Base-by-base conservation (phyloP, 2,113 vertebrate species). In the Eptesicus fuscus region DNA sequence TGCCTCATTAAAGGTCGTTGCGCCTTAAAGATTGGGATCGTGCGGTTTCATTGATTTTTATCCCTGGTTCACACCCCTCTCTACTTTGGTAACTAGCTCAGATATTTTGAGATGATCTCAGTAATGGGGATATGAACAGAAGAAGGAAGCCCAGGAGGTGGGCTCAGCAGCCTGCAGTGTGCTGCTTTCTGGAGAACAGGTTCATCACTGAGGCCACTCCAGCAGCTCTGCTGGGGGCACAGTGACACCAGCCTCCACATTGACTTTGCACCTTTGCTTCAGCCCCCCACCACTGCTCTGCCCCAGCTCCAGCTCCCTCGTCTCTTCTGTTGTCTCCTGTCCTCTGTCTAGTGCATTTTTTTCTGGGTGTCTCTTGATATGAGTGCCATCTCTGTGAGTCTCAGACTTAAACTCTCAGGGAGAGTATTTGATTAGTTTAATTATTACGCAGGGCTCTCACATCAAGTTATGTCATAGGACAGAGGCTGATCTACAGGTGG, bases 31-130 rank as follows among this genome's bases (percentile, higher is more conserved):
- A 70, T 11, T n/a, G 44, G 28, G 8, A 84, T 61, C 7, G 4
- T 20, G 17, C 40, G n/a, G 49, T 91, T 73, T 22, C 35, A n/a
- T 35, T 28, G 17, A 16, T 80, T 70, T 63, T 91, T 77, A 30
- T 10, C 9, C 28, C 3, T 9, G 5, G 2, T 22, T 1, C 30
- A 8, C 2, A 76, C 9, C 10, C 28, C 16, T 65, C 20, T 44
- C 32, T 74, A 18, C 17, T 23, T 28, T 49, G 49, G 56, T 4
- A 40, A 16, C 30, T 37, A n/a, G 20, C 44, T 79, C 40, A 87
- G 42, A 56, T 32, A 59, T 30, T 83, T 51, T 82, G 51, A 92
- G 56, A 32, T 73, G n/a, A 84, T 42, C 6, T 77, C 23, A 51
- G 20, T 17, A 23, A 42, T 8, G 35, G 35, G 67, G 4, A 35